Percentiles rank a stretch among this genome's conserved stretches.
phyloP scores from a whole-genome alignment of 2,797 vertebrate species.

The Hoplostethus atlanticus region DNA sequence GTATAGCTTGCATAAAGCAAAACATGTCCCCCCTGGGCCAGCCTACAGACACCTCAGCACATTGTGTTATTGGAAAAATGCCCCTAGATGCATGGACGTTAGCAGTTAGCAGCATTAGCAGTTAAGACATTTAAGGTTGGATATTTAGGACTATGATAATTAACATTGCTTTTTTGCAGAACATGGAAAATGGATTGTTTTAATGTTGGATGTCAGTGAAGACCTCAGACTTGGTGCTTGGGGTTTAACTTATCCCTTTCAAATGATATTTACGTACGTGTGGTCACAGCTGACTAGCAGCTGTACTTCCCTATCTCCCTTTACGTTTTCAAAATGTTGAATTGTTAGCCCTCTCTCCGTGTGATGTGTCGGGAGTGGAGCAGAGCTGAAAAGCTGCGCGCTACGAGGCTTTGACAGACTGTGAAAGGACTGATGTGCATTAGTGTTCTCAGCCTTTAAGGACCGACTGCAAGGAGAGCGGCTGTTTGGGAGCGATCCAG shows the following conservation, averaged over 20 bases:
- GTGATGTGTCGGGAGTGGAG: conserved; percentile 15
- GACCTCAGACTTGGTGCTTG: neutral
- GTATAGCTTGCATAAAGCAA: conserved; percentile 5
- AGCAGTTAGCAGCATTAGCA: no score
- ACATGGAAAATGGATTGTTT: neutral
- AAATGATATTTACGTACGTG: conserved; percentile 11
- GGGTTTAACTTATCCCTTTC: conserved; percentile 8
- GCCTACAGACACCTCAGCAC: conserved; percentile 2
- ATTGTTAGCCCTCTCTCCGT: conserved; percentile 20
- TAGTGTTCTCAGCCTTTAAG: conserved; percentile 68
- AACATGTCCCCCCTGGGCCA: neutral
- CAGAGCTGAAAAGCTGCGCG: conserved; percentile 47
- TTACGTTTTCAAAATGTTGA: conserved; percentile 7
- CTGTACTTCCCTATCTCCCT: conserved; percentile 9
- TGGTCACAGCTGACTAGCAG: conserved; percentile 7
- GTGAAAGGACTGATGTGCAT: conserved; percentile 66
- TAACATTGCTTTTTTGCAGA: neutral
- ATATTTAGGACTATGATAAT: neutral
- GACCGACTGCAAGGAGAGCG: conserved; percentile 53
- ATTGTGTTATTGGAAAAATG: neutral
- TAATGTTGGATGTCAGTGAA: neutral
- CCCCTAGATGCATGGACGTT: neutral
- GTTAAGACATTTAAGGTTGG: neutral
- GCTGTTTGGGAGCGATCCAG: conserved; percentile 65
- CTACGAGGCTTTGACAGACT: conserved; percentile 63